Conservation (phyloP, 1,140 invertebrate genomes). For the Pygmarrhopalites habei region DNA sequence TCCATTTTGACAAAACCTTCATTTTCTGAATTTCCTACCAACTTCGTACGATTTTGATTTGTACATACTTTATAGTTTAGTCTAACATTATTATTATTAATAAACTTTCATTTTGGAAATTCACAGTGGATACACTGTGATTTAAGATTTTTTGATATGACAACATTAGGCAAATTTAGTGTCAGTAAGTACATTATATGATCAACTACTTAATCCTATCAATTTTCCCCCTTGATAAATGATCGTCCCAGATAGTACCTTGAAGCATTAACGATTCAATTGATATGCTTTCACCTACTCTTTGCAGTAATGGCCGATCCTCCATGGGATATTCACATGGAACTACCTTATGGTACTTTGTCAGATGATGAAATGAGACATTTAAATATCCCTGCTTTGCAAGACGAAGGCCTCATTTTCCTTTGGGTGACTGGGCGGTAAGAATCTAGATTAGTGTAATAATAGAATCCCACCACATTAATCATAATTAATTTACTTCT, state of each 20-base stretch:
- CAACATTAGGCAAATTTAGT: constrained; percentile 84
- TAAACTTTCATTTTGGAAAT: no score
- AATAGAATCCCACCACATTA: not conserved
- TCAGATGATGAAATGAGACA: constrained; percentile 97
- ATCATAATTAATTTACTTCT: constrained; percentile 5
- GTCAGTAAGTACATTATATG: no score
- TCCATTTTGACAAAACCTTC: no score
- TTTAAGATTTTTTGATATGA: constrained; percentile 90
- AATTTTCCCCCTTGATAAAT: no score
- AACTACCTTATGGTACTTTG: constrained; percentile 95
- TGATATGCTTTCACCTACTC: no score
- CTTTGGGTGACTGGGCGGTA: constrained; percentile 92
- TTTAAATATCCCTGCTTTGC: constrained; percentile 77
- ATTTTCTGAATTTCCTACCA: no score
- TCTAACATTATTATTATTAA: no score
- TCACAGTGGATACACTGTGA: constrained; percentile 71
- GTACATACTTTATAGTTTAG: no score
- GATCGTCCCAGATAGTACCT: no score
- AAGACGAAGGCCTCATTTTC: constrained; percentile 94
- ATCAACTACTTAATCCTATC: no score
- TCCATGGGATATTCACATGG: constrained; percentile 73
- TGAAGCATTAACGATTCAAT: no score
- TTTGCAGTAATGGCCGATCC: constrained; percentile 96
- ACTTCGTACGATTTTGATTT: no score
- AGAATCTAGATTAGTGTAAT: not conserved